These are phyloP conservation scores for Mastigias papua DNA, from an alignment of 30 jellyfish, hydroid and myxozoan species.

Conservation along the genomic window DNA sequence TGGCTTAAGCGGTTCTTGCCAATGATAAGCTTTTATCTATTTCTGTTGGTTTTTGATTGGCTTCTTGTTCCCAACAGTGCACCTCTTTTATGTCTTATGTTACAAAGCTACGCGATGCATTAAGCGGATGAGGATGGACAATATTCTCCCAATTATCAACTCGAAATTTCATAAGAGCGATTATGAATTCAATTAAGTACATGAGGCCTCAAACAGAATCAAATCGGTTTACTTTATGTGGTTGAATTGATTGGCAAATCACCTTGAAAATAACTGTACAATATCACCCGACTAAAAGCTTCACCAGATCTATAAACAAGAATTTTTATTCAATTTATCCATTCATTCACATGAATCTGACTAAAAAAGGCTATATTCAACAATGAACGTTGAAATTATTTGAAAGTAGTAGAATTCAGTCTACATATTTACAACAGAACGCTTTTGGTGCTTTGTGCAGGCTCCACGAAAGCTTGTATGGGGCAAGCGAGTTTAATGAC, in stretches of 20 bases:
- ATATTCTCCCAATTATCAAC: slow-evolving; percentile 33
- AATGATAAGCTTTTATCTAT: no score
- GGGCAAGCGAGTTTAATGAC: no score
- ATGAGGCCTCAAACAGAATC: slow-evolving; percentile 28
- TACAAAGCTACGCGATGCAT: background rate
- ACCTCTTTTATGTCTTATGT: background rate
- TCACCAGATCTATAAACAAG: slow-evolving; percentile 1
- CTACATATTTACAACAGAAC: no score
- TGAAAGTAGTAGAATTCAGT: no score
- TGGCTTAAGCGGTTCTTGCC: no score
- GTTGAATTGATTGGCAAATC: slow-evolving; percentile 57
- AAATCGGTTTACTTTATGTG: slow-evolving; percentile 68
- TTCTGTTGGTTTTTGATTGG: slow-evolving; percentile 3
- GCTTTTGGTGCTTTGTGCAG: no score
- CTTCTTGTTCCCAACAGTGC: background rate
- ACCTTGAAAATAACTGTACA: slow-evolving; percentile 3
- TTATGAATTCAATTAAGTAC: slow-evolving; percentile 50
- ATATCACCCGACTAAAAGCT: background rate
- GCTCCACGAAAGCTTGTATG: no score
- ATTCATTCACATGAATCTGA: no score
- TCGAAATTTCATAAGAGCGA: slow-evolving; percentile 28
- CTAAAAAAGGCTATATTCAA: no score
- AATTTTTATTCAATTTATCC: no score
- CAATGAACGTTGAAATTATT: no score
- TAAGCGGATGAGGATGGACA: slow-evolving; percentile 33